phyloP scores from a whole-genome alignment of 2,113 vertebrate species.

The Forbesichthys papilliferus region DNA sequence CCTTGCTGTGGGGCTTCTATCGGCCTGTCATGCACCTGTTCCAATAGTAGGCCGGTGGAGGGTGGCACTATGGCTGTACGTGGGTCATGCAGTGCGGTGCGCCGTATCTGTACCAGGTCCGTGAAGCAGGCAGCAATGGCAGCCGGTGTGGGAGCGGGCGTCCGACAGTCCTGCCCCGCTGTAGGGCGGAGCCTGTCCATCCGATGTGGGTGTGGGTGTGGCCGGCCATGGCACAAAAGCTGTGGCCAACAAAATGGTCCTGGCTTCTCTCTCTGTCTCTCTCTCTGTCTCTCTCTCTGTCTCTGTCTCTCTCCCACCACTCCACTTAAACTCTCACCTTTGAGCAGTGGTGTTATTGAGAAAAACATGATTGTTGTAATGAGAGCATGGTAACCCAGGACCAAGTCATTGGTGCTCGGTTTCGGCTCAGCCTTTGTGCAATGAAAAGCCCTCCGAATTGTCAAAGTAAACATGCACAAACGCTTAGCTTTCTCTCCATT shows the following conservation, averaged over 20 bases:
- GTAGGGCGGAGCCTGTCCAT: conserved; percentile 69
- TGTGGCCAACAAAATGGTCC: conserved; percentile 72
- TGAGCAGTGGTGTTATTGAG: conserved; percentile 57
- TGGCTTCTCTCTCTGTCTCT: conserved; percentile 49
- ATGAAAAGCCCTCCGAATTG: conserved; percentile 71
- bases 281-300: conserved; percentile 39
- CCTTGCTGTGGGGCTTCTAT: conserved; percentile 98
- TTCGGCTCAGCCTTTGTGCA: conserved; percentile 78
- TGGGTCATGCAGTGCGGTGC: conserved; percentile 88
- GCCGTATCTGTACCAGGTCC: conserved; percentile 80
- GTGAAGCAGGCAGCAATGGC: conserved; percentile 84
- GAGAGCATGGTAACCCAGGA: conserved; percentile 59
- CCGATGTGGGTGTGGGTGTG: conserved; percentile 63
- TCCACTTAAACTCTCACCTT: conserved; percentile 65
- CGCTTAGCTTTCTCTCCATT: conserved; percentile 25
- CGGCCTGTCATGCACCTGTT: conserved; percentile 96
- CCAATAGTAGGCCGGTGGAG: conserved; percentile 81
- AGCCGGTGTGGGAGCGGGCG: conserved; percentile 76
- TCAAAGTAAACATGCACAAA: conserved; percentile 74
- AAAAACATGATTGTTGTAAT: conserved; percentile 64
- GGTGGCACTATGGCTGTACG: conserved; percentile 81
- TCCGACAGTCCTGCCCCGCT: conserved; percentile 78
- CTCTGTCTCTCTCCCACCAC: conserved; percentile 35
- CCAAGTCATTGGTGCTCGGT: conserved; percentile 51
- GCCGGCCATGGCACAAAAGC: conserved; percentile 81